Conservation (phyloP, 1,140 invertebrate genomes). For the Condylostylus longicornis region DNA sequence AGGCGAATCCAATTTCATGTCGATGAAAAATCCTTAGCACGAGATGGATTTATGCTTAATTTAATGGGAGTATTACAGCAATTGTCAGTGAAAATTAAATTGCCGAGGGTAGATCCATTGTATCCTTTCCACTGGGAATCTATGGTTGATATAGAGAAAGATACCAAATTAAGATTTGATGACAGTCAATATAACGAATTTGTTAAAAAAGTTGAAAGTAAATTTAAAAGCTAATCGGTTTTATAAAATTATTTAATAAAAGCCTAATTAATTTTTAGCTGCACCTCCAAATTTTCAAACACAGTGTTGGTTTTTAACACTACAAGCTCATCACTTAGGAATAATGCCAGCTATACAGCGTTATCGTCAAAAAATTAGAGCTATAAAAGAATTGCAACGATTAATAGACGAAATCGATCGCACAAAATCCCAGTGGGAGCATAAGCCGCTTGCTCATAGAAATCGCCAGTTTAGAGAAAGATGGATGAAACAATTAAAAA, state of each 20-base stretch:
- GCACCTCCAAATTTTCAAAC: slow-evolving; percentile 81
- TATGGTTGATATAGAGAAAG: slow-evolving; percentile 61
- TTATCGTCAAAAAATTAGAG: slow-evolving; percentile 66
- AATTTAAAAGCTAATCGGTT: slow-evolving; percentile 14
- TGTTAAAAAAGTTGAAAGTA: slow-evolving; percentile 39
- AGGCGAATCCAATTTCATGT: slow-evolving; percentile 78
- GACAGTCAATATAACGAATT: slow-evolving; percentile 66
- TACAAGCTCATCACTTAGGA: slow-evolving; percentile 84
- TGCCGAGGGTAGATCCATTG: slow-evolving; percentile 67
- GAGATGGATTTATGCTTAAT: slow-evolving; percentile 92
- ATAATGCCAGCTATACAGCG: slow-evolving; percentile 76
- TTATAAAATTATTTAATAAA: slow-evolving; percentile 33
- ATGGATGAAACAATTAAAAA: slow-evolving; percentile 70
- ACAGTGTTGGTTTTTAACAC: slow-evolving; percentile 90
- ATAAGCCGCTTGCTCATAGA: slow-evolving; percentile 51
- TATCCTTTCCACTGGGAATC: slow-evolving; percentile 77
- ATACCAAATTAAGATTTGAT: slow-evolving; percentile 70
- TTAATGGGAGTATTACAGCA: slow-evolving; percentile 78
- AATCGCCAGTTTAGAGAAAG: slow-evolving; percentile 73
- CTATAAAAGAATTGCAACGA: slow-evolving; percentile 78
- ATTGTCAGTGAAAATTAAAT: slow-evolving; percentile 68
- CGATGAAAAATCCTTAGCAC: slow-evolving; percentile 68
- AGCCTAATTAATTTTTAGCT: too few species aligned
- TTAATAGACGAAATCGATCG: slow-evolving; percentile 74
- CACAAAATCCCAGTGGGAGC: slow-evolving; percentile 69